These are phyloP conservation scores for Antechinus stuartii DNA, from an alignment of 2,113 vertebrate genomes.

Conservation along the genomic window DNA sequence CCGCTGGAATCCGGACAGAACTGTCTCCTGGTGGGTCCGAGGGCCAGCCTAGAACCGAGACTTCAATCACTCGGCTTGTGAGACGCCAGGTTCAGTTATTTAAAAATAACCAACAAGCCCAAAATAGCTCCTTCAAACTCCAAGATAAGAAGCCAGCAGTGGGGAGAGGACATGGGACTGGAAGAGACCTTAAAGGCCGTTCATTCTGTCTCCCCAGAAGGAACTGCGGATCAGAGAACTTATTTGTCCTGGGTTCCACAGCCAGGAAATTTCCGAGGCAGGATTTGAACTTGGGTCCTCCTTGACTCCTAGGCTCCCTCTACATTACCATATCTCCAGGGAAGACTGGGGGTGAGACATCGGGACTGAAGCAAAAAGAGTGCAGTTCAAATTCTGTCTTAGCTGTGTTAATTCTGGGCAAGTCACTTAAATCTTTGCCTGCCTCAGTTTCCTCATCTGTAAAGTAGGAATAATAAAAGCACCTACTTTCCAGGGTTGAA, in stretches of 20 bases:
- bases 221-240: background rate
- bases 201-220: background rate
- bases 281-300: background rate
- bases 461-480: background rate
- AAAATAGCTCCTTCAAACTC: background rate
- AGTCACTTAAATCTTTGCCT: background rate
- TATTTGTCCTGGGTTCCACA: background rate
- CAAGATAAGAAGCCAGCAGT: background rate
- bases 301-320: background rate
- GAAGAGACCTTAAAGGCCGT: background rate
- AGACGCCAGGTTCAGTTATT: background rate
- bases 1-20: no score
- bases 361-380: background rate
- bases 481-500: no score
- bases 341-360: background rate
- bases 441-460: background rate
- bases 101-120: background rate
- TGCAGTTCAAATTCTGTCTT: background rate
- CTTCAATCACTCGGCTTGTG: conserved; percentile 7
- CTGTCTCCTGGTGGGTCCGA: conserved; percentile 5
- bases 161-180: background rate
- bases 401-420: background rate
- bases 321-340: background rate
- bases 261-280: background rate
- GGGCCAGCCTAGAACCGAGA: background rate